These are phyloP conservation scores for Branchipolynoe longqiensis DNA, from an alignment of 2,888 invertebrate species.

Conservation along the genomic window DNA sequence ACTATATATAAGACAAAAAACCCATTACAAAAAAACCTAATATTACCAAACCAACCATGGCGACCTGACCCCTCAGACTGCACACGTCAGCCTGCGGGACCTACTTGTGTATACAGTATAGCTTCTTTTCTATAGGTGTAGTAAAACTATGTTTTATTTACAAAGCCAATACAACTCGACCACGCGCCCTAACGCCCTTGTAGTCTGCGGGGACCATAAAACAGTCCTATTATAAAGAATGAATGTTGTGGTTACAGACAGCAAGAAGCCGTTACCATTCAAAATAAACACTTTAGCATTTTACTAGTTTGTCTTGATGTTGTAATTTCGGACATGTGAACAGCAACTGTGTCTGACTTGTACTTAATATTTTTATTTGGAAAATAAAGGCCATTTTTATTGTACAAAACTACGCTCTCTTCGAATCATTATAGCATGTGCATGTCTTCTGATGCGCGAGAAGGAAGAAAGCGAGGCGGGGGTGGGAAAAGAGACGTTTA, in stretches of 20 bases:
- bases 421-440: constrained; percentile 50
- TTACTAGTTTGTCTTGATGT: constrained; percentile 61
- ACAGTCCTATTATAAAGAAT: constrained; percentile 44
- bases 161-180: constrained; percentile 49
- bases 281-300: constrained; percentile 59
- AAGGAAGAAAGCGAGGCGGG: too few relatives aligned
- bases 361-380: constrained; percentile 63
- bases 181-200: constrained; percentile 46
- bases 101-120: constrained; percentile 35
- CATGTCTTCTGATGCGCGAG: too few relatives aligned
- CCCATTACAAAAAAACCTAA: too few relatives aligned
- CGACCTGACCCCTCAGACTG: background rate
- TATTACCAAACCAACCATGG: too few relatives aligned
- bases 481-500: too few relatives aligned
- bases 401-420: constrained; percentile 59
- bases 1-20: too few relatives aligned
- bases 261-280: constrained; percentile 49
- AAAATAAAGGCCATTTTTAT: constrained; percentile 63
- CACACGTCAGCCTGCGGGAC: constrained; percentile 40
- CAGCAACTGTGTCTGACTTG: constrained; percentile 61
- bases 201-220: constrained; percentile 46
- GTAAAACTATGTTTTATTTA: constrained; percentile 48
- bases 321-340: constrained; percentile 57
- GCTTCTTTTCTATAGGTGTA: constrained; percentile 55
- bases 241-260: constrained; percentile 52